Evolutionary conservation across 2,888 invertebrate genomes (phyloP), one percentile per base, ranked within the genome.

Genomic region (Hydrotaea diabolus): DNA sequence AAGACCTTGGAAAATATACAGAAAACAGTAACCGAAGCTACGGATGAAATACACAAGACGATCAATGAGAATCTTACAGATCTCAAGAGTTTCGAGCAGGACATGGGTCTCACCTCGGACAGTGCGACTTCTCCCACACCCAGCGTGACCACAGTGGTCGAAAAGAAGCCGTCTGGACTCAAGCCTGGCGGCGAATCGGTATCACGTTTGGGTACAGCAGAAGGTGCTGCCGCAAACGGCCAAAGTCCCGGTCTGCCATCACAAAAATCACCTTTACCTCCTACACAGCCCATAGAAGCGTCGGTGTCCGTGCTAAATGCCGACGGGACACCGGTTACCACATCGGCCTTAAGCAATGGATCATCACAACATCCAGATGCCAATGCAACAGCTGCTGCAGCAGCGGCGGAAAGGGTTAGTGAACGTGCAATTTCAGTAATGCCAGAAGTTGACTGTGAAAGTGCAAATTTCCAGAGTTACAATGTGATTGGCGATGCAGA

Each of bases 391-490:
- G 55, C 78, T 62, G 81, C 75, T 21, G 82, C 80, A 21, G 72
- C 59, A 21, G 86, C 88, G 74, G 89, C 89, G 59, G 91, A 92
- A 88, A 88, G 93, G 57, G 90, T 94, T 85, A 91, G 90, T 89
- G 89, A 89, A 86, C 90, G 90, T 88, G 89, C 91, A 88, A 93
- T 94, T 46, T 93, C 93, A 88, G 94, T 94, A 19, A 94, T 94
- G 81, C 93, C 94, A 57, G 94, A 95, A 85, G 93, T 94, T 17
- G 95, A 95, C 88, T 93, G 94, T 82, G 94, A 94, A 88, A 94
- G 94, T 91, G 94, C 94, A 9, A 94, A 95, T 88, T 88, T 90
- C 80, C 91, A 92, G 87, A 90, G 88, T 85, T 90, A 89, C 87
- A 87, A 89, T 55, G 80, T 80, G 31, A 57, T 21, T 19, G 82